Evolutionary conservation across 2,888 invertebrate genomes (phyloP).

Genomic region (Ceraclea dissimilis): DNA sequence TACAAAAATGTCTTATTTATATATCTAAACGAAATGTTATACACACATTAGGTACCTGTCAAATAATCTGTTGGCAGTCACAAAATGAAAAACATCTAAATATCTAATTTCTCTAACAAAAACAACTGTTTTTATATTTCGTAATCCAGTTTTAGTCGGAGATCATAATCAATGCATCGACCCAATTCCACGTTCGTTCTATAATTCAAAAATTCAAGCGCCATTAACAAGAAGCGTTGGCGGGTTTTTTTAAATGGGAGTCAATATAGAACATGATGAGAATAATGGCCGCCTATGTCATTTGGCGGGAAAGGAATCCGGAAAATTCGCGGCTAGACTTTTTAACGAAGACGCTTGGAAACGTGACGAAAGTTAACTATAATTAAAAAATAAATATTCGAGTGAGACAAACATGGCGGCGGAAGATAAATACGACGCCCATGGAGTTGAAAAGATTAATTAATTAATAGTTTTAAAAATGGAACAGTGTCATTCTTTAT

Average conservation of each 20-base stretch:
- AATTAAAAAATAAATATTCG: neutral
- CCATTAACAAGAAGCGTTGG: neutral
- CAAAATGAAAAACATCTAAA: neutral
- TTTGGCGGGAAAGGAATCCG: constrained; percentile 10
- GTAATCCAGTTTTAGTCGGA: neutral
- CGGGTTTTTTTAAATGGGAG: neutral
- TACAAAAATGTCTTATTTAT: no score
- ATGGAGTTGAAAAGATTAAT: neutral
- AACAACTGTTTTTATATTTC: neutral
- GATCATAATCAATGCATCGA: neutral
- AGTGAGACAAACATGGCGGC: neutral
- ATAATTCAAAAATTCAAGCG: neutral
- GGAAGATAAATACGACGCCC: neutral
- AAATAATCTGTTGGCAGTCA: no score
- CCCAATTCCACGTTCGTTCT: neutral
- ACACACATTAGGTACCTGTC: no score
- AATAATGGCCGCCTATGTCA: constrained; percentile 1
- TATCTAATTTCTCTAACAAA: neutral
- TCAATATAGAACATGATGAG: no score
- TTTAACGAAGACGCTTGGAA: neutral
- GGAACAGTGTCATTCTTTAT: no score
- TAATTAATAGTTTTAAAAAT: neutral
- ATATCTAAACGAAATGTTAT: no score
- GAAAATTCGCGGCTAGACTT: constrained; percentile 6
- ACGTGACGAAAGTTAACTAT: neutral